Evolutionary conservation across 2,888 invertebrate species (phyloP).

Genomic region (Hydrotaea diabolus): DNA sequence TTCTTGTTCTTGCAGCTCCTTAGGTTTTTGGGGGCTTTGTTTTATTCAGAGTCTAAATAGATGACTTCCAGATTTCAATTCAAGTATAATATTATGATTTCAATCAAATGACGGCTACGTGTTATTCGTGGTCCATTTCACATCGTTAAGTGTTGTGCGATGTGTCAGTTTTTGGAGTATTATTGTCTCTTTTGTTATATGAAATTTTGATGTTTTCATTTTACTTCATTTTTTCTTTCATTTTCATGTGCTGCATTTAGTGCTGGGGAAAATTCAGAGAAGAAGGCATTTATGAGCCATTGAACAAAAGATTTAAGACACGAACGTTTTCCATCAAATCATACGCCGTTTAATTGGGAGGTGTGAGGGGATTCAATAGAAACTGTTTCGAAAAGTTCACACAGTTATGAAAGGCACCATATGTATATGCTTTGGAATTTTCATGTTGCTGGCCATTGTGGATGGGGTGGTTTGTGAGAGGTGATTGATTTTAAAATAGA

Average conservation of each 20-base stretch:
- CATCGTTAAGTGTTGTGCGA: slow-evolving; percentile 30
- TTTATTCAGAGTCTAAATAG: slow-evolving; percentile 24
- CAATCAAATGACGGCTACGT: not conserved
- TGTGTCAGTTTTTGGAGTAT: slow-evolving; percentile 51
- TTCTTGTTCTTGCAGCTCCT: too few relatives aligned
- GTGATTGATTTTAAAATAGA: not conserved
- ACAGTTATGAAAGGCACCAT: not conserved
- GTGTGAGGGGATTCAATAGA: not conserved
- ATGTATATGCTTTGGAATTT: too few relatives aligned
- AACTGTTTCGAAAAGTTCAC: slow-evolving; percentile 13
- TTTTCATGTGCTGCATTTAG: not conserved
- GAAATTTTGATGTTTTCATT: not conserved
- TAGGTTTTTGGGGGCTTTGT: too few relatives aligned
- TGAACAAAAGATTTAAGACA: slow-evolving; percentile 52
- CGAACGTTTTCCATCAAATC: slow-evolving; percentile 31
- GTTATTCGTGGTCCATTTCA: slow-evolving; percentile 18
- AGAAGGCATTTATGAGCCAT: not conserved
- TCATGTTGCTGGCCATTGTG: not conserved
- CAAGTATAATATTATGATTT: slow-evolving; percentile 24
- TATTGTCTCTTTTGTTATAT: slow-evolving; percentile 1
- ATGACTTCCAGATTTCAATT: slow-evolving; percentile 51
- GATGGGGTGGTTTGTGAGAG: not conserved
- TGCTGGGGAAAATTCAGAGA: not conserved
- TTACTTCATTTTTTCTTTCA: not conserved
- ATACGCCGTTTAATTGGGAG: not conserved